A percentile compares a stretch with the other conserved stretches of the same genome.
Evolutionary conservation across 2,888 invertebrate species (phyloP).

Genomic region (Caenorhabditis panamensis): DNA sequence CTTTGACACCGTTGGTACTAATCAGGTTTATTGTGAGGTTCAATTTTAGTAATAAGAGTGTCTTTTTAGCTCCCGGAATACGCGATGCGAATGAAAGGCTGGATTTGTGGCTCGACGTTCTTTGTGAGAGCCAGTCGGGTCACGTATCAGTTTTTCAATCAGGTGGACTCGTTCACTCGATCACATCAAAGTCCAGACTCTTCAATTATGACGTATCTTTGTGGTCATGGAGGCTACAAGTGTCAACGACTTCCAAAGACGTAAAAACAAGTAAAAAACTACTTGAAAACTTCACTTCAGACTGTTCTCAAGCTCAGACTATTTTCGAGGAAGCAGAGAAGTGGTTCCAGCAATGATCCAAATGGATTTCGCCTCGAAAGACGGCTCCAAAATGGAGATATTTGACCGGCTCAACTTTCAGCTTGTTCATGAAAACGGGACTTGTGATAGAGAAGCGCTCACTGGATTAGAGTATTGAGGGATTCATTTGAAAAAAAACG

Average conservation of each 20-base stretch:
- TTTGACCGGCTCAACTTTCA: neutral
- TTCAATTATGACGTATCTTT: neutral
- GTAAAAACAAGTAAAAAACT: neutral
- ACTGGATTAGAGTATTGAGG: too few species aligned
- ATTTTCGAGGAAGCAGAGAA: neutral
- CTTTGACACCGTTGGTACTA: constrained; percentile 65
- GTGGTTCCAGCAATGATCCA: neutral
- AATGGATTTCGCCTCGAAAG: neutral
- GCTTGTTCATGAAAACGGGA: neutral
- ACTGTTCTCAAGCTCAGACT: neutral
- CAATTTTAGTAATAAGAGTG: neutral
- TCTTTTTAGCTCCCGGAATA: constrained; percentile 53
- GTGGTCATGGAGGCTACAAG: neutral
- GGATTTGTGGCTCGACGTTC: constrained; percentile 69
- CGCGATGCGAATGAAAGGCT: constrained; percentile 52
- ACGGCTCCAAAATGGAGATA: neutral
- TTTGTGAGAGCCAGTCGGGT: constrained; percentile 52
- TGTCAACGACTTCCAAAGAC: neutral
- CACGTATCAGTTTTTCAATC: constrained; percentile 53
- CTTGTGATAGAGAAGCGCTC: neutral
- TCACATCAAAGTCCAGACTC: constrained; percentile 3
- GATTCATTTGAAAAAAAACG: neutral
- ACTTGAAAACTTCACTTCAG: neutral
- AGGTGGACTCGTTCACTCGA: neutral
- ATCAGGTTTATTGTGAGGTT: constrained; percentile 46